Conservation (phyloP, 1,140 invertebrate genomes). For the Polyergus mexicanus region DNA sequence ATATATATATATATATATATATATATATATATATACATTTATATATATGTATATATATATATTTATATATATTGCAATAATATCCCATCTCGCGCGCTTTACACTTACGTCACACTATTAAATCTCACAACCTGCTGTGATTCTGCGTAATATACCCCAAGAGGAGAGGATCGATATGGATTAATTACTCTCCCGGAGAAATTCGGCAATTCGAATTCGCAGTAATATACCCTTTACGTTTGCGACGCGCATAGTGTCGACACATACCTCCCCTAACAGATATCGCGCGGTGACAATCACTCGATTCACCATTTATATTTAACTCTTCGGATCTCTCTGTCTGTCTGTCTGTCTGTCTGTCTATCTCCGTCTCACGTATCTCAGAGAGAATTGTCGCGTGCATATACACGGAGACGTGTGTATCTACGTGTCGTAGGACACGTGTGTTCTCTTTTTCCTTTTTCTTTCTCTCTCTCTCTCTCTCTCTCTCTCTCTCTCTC, state of each 20-base stretch:
- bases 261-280: slow-evolving; percentile 19
- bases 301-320: slow-evolving; percentile 32
- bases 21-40: slow-evolving; percentile 63
- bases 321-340: neutral
- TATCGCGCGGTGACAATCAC: slow-evolving; percentile 30
- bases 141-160: slow-evolving; percentile 34
- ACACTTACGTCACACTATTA: slow-evolving; percentile 55
- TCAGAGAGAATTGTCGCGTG: slow-evolving; percentile 54
- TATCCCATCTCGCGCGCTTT: slow-evolving; percentile 58
- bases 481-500: neutral
- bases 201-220: slow-evolving; percentile 47
- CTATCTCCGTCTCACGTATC: slow-evolving; percentile 25
- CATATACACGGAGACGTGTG: slow-evolving; percentile 69
- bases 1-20: slow-evolving; percentile 71
- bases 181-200: slow-evolving; percentile 45
- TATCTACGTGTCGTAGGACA: slow-evolving; percentile 63
- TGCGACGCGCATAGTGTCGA: slow-evolving; percentile 28
- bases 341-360: slow-evolving; percentile 12
- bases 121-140: slow-evolving; percentile 40
- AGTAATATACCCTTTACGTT: slow-evolving; percentile 28
- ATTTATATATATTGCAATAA: slow-evolving; percentile 64
- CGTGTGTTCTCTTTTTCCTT: neutral
- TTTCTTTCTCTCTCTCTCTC: neutral
- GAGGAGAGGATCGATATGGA: slow-evolving; percentile 43
- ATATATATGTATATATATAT: slow-evolving; percentile 70